Conservation (phyloP, 2,113 vertebrate genomes). For the Circaetus gallicus region DNA sequence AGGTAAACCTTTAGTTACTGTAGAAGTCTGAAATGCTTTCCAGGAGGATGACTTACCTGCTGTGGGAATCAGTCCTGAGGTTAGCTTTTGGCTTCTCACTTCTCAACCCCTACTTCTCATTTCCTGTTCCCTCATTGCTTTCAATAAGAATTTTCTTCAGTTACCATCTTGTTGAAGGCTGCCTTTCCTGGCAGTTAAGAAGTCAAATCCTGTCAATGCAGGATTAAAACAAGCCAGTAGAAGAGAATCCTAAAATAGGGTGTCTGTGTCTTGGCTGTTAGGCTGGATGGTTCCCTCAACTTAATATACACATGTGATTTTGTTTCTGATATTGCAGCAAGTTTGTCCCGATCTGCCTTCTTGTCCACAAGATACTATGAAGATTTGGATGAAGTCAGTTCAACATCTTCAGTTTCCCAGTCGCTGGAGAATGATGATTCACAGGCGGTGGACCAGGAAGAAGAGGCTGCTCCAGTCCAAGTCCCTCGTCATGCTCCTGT, state of each 20-base stretch:
- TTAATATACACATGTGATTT: not conserved
- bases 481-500: conserved; percentile 82
- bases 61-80: not conserved
- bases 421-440: conserved; percentile 80
- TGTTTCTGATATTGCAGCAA: conserved; percentile 75
- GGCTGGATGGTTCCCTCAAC: not conserved
- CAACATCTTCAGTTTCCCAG: conserved; percentile 86
- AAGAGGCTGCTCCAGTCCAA: conserved; percentile 59
- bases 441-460: conserved; percentile 71
- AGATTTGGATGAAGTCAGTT: conserved; percentile 93
- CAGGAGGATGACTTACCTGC: not conserved
- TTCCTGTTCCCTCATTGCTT: not conserved
- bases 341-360: conserved; percentile 91
- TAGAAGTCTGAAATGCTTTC: not conserved
- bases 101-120: not conserved
- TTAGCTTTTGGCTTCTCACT: not conserved
- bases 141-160: not conserved
- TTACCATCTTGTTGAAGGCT: not conserved
- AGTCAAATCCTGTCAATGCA: not conserved
- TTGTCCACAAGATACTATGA: conserved; percentile 89
- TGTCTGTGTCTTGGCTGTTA: not conserved
- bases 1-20: conserved; percentile 72
- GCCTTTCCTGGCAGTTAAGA: not conserved
- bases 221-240: not conserved
- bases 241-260: not conserved